These are phyloP conservation scores for Zootoca vivipara DNA, from an alignment of 2,113 vertebrate genomes.

Conservation along the genomic window DNA sequence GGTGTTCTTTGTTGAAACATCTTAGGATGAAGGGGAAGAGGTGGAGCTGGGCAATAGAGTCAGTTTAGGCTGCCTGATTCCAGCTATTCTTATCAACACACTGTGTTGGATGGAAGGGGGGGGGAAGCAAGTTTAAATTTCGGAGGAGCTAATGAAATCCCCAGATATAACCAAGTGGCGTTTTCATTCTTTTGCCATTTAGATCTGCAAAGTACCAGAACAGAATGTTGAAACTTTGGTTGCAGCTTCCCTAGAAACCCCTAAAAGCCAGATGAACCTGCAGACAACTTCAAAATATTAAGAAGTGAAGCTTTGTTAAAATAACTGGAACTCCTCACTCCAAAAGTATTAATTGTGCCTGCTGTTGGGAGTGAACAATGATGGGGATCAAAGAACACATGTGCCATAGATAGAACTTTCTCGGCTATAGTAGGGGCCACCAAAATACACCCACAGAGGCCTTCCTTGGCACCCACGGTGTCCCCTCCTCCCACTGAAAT, in stretches of 20 bases:
- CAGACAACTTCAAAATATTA: background rate
- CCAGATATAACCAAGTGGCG: background rate
- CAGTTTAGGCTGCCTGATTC: background rate
- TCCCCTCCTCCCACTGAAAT: no score
- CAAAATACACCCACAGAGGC: no score
- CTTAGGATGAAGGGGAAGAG: constrained; percentile 2
- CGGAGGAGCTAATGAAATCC: background rate
- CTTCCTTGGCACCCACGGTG: no score
- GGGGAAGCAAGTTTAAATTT: background rate
- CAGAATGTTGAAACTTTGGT: background rate
- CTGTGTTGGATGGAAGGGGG: background rate
- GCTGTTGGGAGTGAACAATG: no score
- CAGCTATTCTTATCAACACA: background rate
- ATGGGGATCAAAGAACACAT: no score
- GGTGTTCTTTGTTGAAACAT: constrained; percentile 29
- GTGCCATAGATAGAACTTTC: no score
- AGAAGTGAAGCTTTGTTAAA: background rate
- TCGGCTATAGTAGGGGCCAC: no score
- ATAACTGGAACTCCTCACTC: background rate
- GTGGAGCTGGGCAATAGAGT: background rate
- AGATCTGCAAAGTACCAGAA: background rate
- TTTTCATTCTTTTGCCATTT: background rate
- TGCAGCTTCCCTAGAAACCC: background rate
- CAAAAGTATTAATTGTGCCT: background rate
- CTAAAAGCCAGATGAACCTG: background rate